These are phyloP conservation scores for Lacerta agilis DNA, from an alignment of 2,797 vertebrate genomes.

Conservation along the genomic window DNA sequence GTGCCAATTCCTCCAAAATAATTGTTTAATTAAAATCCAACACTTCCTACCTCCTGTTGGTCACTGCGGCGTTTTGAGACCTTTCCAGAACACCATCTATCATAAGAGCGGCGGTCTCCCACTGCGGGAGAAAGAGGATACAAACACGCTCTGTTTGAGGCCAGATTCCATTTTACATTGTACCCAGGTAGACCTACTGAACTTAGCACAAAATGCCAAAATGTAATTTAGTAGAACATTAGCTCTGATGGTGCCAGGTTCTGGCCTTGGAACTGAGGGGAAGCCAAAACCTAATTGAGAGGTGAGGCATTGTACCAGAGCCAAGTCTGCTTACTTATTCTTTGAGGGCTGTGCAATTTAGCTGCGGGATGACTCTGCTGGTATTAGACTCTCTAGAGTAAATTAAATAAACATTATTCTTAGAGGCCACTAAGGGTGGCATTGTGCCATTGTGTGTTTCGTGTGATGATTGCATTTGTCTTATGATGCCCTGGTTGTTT, in stretches of 20 bases:
- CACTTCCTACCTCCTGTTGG: conserved; percentile 44
- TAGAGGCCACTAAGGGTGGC: neutral
- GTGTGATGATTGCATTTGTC: neutral
- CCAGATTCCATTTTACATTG: neutral
- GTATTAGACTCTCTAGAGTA: neutral
- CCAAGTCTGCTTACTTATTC: neutral
- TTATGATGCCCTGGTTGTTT: neutral
- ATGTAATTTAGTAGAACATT: neutral
- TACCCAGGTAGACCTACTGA: neutral
- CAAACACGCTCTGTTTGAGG: neutral
- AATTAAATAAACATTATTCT: neutral
- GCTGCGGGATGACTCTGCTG: neutral
- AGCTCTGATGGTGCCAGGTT: neutral
- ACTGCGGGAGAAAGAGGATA: neutral
- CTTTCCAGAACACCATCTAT: neutral
- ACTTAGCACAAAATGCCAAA: neutral
- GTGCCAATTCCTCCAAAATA: conserved; percentile 49
- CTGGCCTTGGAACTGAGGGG: neutral
- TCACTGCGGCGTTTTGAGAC: neutral
- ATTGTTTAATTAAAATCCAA: conserved; percentile 69
- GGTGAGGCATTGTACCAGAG: conserved; percentile 12
- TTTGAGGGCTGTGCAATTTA: neutral
- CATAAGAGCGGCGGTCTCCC: neutral
- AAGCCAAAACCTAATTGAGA: conserved; percentile 6
- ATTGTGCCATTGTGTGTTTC: neutral